Evolutionary conservation across 2,888 invertebrate genomes (phyloP).

Genomic region (Octodonta nipae): DNA sequence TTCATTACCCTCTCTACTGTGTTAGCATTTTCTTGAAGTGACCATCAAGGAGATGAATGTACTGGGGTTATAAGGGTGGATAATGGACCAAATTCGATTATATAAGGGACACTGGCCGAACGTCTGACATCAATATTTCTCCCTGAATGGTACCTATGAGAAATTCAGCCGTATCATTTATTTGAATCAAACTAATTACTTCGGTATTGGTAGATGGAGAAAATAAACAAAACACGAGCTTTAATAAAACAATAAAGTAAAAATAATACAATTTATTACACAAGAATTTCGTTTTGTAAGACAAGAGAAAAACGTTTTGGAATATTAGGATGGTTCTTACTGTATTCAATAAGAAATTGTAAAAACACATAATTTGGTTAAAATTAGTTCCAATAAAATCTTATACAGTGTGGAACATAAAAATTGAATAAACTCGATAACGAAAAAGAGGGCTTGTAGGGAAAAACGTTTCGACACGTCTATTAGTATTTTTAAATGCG

Average conservation of each 20-base stretch:
- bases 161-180: conserved; percentile 24
- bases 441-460: too few species aligned
- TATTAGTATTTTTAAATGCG: too few species aligned
- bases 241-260: too few species aligned
- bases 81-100: conserved; percentile 33
- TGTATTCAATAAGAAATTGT: too few species aligned
- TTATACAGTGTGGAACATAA: too few species aligned
- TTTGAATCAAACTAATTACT: conserved; percentile 26
- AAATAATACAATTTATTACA: not conserved
- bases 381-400: too few species aligned
- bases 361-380: too few species aligned
- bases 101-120: conserved; percentile 27
- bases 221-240: not conserved
- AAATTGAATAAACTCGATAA: too few species aligned
- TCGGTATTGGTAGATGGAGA: conserved; percentile 5
- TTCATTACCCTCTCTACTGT: conserved; percentile 16
- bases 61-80: conserved; percentile 21
- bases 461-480: too few species aligned
- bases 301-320: too few species aligned
- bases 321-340: too few species aligned
- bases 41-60: conserved; percentile 29
- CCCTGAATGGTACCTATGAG: conserved; percentile 28
- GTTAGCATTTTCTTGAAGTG: conserved; percentile 21
- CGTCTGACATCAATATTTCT: conserved; percentile 24
- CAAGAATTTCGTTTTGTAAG: too few species aligned